Conservation (phyloP, 30 jellyfish, hydroid and myxozoan genomes). For the Cassiopea andromeda region DNA sequence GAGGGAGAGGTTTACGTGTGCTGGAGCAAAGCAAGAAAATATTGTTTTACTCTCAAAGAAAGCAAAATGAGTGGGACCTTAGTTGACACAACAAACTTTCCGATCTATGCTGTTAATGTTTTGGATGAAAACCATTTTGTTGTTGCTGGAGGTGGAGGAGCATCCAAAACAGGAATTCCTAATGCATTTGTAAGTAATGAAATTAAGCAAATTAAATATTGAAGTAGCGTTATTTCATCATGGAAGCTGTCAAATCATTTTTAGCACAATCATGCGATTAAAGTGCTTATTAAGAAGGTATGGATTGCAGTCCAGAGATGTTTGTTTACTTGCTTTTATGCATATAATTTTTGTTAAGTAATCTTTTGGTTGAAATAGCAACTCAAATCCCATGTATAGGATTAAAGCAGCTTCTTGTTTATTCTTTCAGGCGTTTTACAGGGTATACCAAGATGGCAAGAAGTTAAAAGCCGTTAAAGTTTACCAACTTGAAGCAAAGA, state of each 20-base stretch:
- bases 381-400: too few species aligned
- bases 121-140: constrained; percentile 71
- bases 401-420: too few species aligned
- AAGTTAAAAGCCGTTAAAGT: constrained; percentile 62
- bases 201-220: not conserved
- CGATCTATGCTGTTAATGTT: constrained; percentile 78
- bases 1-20: too few species aligned
- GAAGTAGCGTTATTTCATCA: not conserved
- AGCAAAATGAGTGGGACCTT: constrained; percentile 69
- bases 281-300: too few species aligned
- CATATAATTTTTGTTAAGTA: too few species aligned
- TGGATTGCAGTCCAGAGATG: too few species aligned
- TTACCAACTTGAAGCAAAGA: constrained; percentile 66
- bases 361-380: too few species aligned
- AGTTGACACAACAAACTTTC: constrained; percentile 85
- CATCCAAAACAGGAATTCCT: constrained; percentile 98
- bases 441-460: constrained; percentile 53
- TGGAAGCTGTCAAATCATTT: too few species aligned
- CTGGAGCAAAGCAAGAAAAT: too few species aligned
- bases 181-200: constrained; percentile 91
- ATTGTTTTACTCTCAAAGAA: too few species aligned
- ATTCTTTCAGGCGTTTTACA: constrained; percentile 72
- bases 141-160: constrained; percentile 99
- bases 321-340: too few species aligned
- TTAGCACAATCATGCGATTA: too few species aligned